Percentiles rank a stretch among this genome's conserved stretches.
Conservation (phyloP, 2,888 invertebrate genomes). For the Caenorhabditis japonica region DNA sequence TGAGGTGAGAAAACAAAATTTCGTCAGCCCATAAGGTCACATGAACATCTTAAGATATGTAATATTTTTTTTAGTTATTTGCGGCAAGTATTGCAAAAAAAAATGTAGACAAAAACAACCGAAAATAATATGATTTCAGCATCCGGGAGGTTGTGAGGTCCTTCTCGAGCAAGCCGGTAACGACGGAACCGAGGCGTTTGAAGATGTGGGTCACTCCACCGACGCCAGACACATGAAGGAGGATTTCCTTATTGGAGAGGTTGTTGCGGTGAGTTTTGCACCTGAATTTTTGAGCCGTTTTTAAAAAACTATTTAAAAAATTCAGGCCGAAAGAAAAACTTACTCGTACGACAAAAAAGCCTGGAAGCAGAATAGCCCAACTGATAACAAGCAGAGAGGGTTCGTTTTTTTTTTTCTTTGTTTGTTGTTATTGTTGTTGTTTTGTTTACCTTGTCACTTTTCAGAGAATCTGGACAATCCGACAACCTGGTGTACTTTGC, state of each 20-base stretch:
- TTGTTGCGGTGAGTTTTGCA: conserved; percentile 54
- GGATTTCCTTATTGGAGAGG: conserved; percentile 73
- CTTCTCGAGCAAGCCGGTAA: conserved; percentile 76
- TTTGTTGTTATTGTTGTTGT: background rate
- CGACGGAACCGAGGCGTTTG: conserved; percentile 76
- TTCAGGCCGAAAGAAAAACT: conserved; percentile 67
- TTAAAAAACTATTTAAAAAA: background rate
- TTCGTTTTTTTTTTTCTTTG: conserved; percentile 10
- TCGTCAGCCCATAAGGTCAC: background rate
- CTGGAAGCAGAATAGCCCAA: conserved; percentile 41
- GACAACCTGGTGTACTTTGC: conserved; percentile 54
- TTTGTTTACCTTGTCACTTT: no score
- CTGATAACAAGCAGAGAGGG: conserved; percentile 62
- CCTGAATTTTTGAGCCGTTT: background rate
- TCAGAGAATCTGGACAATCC: conserved; percentile 25
- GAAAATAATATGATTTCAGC: conserved; percentile 69
- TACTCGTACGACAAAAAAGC: conserved; percentile 75
- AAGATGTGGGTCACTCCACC: conserved; percentile 77
- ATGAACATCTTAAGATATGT: background rate
- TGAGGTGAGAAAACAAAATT: conserved; percentile 60
- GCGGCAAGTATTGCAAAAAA: background rate
- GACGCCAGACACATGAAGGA: conserved; percentile 76
- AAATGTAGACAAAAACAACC: no score
- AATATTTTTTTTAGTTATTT: background rate
- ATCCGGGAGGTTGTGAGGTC: conserved; percentile 77